Base-by-base conservation (phyloP, 2,888 invertebrate genomes). In the Eretmocerus hayati region DNA sequence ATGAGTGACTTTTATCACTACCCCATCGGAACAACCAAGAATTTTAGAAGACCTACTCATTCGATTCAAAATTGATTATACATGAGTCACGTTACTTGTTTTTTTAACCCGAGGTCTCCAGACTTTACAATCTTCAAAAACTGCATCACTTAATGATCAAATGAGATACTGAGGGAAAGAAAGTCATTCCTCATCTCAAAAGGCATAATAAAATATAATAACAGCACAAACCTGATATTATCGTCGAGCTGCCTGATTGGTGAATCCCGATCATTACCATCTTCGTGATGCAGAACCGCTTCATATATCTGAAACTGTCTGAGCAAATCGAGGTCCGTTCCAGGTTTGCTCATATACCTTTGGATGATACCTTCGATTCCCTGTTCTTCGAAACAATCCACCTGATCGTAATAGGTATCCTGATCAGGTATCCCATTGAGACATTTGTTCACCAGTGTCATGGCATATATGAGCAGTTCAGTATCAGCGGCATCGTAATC, bases 321-420 rank as follows among this genome's bases (percentile, higher is more conserved):
- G 31, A 95, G 75, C 23, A 96, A 79, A 75, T 95, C 95, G 59
- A 93, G 76, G 74, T 95, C 94, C 0, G 92, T 91, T 32, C 92
- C 92, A 57, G 89, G 90, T 69, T 89, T 88, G 11, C 88, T 85
- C 87, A 91, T 90, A 69, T 91, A 91, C 66, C 87, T 78, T 65
- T 89, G 87, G 58, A 91, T 87, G 22, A 91, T 85, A 42, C 82
- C 80, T 67, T 91, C 90, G 73, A 93, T 90, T 19, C 90, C 90
- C 69, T 91, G 94, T 58, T 95, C 93, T 69, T 97, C 97, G 56
- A 99, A 75, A 19, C 87, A 82, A 74, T 99, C 97, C 3, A 94
- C 90, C 67, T 99, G 91, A 71, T 99, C 96, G 67, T 96, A 99
- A 73, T 95, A 99, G 19, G 90, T 87, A 68, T 97, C 94, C 73